Conservation (phyloP, 2,797 vertebrate species). For the Carcharodon carcharias region DNA sequence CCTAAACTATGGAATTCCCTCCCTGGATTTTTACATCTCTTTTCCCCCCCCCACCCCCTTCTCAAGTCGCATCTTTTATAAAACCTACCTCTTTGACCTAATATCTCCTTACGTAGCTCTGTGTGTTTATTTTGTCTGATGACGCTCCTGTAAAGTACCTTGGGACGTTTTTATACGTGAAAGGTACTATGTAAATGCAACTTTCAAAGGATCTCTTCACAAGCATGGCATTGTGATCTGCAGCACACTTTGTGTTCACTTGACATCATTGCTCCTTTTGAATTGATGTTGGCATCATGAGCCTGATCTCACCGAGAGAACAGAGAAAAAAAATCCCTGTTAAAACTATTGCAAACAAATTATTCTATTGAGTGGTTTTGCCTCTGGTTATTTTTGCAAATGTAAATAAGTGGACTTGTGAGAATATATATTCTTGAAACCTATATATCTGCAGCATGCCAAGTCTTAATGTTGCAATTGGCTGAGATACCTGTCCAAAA, state of each 20-base stretch:
- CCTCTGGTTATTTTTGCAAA: background rate
- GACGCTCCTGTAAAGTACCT: background rate
- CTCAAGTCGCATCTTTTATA: background rate
- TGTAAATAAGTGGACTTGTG: background rate
- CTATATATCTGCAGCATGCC: background rate
- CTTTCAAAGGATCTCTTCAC: background rate
- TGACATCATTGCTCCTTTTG: background rate
- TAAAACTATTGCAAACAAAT: background rate
- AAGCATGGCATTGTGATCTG: no score
- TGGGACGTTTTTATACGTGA: no score
- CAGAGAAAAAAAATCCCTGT: background rate
- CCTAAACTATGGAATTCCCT: background rate
- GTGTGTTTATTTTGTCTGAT: background rate
- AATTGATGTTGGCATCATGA: background rate
- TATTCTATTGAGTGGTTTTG: background rate
- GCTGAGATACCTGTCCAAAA: background rate
- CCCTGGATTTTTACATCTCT: background rate
- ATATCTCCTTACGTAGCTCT: background rate
- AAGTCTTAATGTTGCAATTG: background rate
- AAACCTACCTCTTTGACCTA: background rate
- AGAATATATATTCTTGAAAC: slow-evolving; percentile 3
- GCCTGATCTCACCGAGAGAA: background rate
- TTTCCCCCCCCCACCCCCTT: background rate
- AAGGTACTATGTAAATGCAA: no score
- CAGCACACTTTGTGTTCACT: background rate